These are phyloP conservation scores for Aplysia californica DNA, from an alignment of 1,140 invertebrate genomes.

Conservation along the genomic window DNA sequence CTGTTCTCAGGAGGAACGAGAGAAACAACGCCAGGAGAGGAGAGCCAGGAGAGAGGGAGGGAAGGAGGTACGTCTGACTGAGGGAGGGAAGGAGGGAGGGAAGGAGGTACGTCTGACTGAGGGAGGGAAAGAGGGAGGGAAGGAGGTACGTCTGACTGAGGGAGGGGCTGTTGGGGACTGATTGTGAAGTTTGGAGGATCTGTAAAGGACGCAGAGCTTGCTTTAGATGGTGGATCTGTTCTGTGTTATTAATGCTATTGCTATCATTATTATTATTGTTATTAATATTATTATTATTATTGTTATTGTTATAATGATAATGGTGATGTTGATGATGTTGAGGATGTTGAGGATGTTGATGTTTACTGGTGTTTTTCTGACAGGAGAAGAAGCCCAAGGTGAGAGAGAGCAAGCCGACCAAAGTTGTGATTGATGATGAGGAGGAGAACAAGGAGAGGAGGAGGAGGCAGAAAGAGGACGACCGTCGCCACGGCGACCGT, in stretches of 20 bases:
- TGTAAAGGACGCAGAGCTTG: no score
- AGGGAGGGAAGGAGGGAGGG: no score
- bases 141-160: conserved; percentile 1
- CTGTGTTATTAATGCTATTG: no score
- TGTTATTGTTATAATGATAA: no score
- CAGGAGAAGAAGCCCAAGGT: conserved; percentile 5
- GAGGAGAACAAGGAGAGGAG: neutral
- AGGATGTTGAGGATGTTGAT: no score
- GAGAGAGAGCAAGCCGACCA: conserved; percentile 3
- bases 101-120: conserved; percentile 4
- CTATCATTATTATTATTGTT: no score
- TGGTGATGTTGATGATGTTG: no score
- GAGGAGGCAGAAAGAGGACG: conserved; percentile 3
- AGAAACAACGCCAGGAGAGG: conserved; percentile 8
- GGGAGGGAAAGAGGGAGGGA: neutral
- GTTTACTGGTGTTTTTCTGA: neutral
- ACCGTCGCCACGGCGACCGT: neutral
- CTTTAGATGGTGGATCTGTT: no score
- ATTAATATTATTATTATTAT: no score
- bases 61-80: no score
- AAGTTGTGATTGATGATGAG: neutral
- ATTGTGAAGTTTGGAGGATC: no score
- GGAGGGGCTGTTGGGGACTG: no score
- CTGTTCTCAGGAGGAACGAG: neutral
- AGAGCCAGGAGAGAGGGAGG: conserved; percentile 16